These are phyloP conservation scores for Phlogophora meticulosa DNA, from an alignment of 2,888 invertebrate genomes.

Conservation along the genomic window DNA sequence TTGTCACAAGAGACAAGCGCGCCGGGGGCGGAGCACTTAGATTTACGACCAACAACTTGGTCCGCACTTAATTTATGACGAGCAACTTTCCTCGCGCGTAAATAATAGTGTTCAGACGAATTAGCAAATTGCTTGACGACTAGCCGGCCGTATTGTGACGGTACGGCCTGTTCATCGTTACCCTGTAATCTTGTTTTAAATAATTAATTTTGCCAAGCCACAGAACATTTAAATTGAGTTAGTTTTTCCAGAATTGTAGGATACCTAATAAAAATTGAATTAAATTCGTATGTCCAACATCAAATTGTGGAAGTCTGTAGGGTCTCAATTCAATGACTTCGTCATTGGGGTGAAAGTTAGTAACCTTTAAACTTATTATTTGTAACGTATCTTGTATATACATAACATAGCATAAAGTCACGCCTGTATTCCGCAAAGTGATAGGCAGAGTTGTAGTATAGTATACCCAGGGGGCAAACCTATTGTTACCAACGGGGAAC, in stretches of 20 bases:
- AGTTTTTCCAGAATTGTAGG: not conserved
- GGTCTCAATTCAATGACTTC: no score
- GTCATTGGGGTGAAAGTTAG: no score
- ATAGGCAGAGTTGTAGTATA: no score
- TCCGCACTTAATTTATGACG: conserved; percentile 78
- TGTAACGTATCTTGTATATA: no score
- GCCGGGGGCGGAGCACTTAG: conserved; percentile 64
- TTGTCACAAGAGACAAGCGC: conserved; percentile 72
- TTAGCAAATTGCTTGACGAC: conserved; percentile 68
- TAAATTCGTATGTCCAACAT: not conserved
- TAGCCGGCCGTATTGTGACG: conserved; percentile 40
- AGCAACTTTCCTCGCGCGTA: conserved; percentile 77
- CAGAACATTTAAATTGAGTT: not conserved
- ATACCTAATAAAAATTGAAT: no score
- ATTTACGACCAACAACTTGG: conserved; percentile 76
- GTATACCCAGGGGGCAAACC: no score
- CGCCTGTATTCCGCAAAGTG: no score
- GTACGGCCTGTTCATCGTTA: conserved; percentile 34
- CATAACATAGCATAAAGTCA: no score
- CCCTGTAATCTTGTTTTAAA: conserved; percentile 34
- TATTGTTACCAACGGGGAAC: no score
- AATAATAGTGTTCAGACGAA: conserved; percentile 74
- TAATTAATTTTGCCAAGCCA: conserved; percentile 18
- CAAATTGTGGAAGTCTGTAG: no score
- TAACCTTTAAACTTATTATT: not conserved